Conservation (phyloP, 2,113 vertebrate genomes). For the Osmerus mordax region DNA sequence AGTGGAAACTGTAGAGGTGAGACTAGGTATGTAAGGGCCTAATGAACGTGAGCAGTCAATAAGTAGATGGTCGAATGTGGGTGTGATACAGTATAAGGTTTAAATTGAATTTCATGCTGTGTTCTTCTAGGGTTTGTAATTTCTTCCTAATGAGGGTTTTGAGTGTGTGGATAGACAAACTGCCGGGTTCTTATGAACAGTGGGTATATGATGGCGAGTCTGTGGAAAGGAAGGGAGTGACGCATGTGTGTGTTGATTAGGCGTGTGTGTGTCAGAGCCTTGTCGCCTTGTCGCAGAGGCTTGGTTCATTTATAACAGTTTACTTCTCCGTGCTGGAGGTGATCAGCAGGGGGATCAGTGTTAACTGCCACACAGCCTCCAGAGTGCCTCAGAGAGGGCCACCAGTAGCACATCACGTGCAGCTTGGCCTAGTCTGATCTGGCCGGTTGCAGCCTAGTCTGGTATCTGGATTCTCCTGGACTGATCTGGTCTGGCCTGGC, state of each 20-base stretch:
- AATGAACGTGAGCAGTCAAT: too few species aligned
- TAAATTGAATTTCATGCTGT: too few species aligned
- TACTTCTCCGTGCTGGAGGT: constrained; percentile 68
- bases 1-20: too few species aligned
- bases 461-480: too few species aligned
- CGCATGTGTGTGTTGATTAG: constrained; percentile 25
- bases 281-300: constrained; percentile 3
- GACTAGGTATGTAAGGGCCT: too few species aligned
- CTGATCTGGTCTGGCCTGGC: neutral
- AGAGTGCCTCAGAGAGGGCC: constrained; percentile 47
- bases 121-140: too few species aligned
- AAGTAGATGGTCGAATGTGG: too few species aligned
- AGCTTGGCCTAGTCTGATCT: constrained; percentile 21
- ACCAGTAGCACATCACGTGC: constrained; percentile 26
- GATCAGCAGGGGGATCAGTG: constrained; percentile 69
- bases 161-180: neutral
- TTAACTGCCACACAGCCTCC: constrained; percentile 68
- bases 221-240: constrained; percentile 12
- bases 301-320: constrained; percentile 65
- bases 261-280: constrained; percentile 24
- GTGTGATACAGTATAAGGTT: too few species aligned
- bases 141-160: neutral
- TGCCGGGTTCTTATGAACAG: too few species aligned
- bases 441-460: neutral
- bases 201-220: neutral